These are phyloP conservation scores for Mesaphorura yosii DNA, from an alignment of 1,140 invertebrate genomes.

Conservation along the genomic window DNA sequence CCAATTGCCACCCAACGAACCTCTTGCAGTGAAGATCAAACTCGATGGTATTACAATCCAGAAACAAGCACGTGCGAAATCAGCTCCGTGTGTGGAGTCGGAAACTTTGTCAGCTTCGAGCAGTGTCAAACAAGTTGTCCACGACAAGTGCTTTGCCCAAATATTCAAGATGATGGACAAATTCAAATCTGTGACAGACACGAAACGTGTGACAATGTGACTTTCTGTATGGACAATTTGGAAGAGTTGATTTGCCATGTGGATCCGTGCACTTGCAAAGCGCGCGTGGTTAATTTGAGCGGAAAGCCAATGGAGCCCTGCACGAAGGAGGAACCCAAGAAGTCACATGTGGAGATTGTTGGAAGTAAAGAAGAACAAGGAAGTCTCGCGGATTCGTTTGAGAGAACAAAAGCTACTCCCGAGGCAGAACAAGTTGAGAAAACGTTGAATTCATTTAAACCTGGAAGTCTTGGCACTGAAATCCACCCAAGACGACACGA, in stretches of 20 bases:
- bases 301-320: conserved; percentile 16
- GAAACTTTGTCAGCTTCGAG: not conserved
- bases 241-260: conserved; percentile 36
- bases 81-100: not conserved
- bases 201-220: conserved; percentile 33
- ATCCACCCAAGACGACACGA: not conserved
- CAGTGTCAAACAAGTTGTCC: conserved; percentile 15
- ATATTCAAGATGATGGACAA: conserved; percentile 29
- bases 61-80: not conserved
- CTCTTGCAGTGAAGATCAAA: not conserved
- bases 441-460: not conserved
- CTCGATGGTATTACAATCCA: not conserved
- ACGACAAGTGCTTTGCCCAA: conserved; percentile 37
- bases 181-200: conserved; percentile 34
- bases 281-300: conserved; percentile 32
- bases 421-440: conserved; percentile 2
- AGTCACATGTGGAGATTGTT: not conserved
- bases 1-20: no score
- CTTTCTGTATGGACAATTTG: conserved; percentile 32
- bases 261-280: conserved; percentile 38
- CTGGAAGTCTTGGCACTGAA: not conserved
- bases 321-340: not conserved
- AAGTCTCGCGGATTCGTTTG: no score
- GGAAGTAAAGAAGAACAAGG: no score
- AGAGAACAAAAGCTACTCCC: not conserved